Base-by-base conservation (phyloP, 2,113 vertebrate genomes). In the Burhinus oedicnemus region DNA sequence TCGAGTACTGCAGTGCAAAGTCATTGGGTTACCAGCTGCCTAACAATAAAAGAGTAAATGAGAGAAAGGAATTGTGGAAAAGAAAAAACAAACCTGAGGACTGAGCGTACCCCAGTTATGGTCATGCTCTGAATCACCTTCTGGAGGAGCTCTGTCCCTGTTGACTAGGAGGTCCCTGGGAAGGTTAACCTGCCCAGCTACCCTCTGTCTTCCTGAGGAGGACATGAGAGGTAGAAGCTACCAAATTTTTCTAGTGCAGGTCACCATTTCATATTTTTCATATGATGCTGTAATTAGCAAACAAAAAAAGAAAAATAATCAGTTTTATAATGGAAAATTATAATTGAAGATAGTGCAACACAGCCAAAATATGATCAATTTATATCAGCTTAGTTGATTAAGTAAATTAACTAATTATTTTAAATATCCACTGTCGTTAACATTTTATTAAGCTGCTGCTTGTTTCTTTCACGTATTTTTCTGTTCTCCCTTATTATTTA, bases 331-430 rank as follows among this genome's bases (percentile, higher is more conserved):
- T 47, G 12, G 60, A 69, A 78, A 96, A 44, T 26, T 93, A 22
- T 42, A 81, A 68, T 27, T 82, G 21, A 91, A 79, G 36, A 57
- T 21, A 69, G 21, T 60, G 25, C 17, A 47, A 64, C 26, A 34
- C 6, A 78, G 80, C 65, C 42, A 92, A 92, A 84, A 76, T 71
- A 34, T 14, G 1, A 88, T 78, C 32, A 42, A 74, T 62, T 90
- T 87, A 26, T 76, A 90, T 78, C 8, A 60, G 34, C 60, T 89
- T 77, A 84, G 54, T 14, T 54, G 29, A 87, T 94, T 69, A 71
- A 92, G 20, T 78, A 80, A 94, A 76, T 88, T 26, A 83, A 85
- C 19, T 70, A 65, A 65, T 64, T 69, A 69, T 94, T 92, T 95
- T 74, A 93, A 87, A 54, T 75, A 71, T 66, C 27, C 34, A 57